Evolutionary conservation across 1,140 invertebrate species (phyloP).

Genomic region (Trichonephila clavipes): DNA sequence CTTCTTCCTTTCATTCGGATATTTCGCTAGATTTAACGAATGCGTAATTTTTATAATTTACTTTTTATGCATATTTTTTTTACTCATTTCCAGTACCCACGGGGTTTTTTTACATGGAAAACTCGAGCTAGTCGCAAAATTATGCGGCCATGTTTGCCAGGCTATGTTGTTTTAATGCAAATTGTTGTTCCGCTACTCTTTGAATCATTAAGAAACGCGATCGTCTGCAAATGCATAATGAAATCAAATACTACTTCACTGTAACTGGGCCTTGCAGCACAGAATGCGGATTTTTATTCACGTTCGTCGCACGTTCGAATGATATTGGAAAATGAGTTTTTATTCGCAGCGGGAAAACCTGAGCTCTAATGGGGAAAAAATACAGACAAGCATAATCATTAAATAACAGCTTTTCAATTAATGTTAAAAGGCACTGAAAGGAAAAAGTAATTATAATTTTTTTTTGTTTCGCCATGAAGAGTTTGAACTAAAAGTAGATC

Average conservation of each 20-base stretch:
- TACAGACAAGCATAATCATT: conserved; percentile 68
- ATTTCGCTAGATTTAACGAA: conserved; percentile 25
- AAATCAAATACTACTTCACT: conserved; percentile 64
- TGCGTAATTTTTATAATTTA: conserved; percentile 56
- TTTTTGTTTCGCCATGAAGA: neutral
- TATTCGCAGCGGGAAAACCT: neutral
- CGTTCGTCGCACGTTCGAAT: conserved; percentile 37
- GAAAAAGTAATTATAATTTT: conserved; percentile 67
- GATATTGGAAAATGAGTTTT: conserved; percentile 51
- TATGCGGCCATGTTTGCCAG: conserved; percentile 46
- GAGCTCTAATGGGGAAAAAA: conserved; percentile 22
- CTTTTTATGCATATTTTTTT: conserved; percentile 65
- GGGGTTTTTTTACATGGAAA: conserved; percentile 50
- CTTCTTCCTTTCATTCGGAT: neutral
- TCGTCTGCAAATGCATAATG: conserved; percentile 60
- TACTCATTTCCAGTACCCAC: neutral
- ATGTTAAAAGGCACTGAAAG: conserved; percentile 65
- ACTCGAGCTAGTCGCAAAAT: conserved; percentile 51
- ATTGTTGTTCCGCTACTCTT: conserved; percentile 60
- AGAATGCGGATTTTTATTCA: conserved; percentile 10
- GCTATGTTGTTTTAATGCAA: conserved; percentile 74
- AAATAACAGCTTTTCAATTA: conserved; percentile 74
- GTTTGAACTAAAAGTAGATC: conserved; percentile 30
- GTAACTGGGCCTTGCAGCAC: conserved; percentile 17
- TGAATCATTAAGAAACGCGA: conserved; percentile 69